These are phyloP conservation scores for Carassius auratus DNA, from an alignment of 2,113 vertebrate genomes.

Conservation along the genomic window DNA sequence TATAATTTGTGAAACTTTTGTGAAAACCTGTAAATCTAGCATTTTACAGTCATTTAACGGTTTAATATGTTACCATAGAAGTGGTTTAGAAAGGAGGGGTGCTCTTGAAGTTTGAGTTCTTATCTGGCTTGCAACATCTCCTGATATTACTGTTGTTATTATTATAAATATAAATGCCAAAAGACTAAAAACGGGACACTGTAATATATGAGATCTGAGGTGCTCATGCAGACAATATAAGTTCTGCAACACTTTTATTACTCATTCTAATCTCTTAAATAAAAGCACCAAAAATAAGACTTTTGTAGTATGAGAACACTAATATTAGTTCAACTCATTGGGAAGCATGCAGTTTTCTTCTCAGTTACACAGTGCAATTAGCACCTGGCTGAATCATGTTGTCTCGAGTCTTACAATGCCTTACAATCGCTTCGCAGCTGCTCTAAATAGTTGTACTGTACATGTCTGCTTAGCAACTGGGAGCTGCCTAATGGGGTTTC, in stretches of 20 bases:
- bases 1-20: too few species aligned
- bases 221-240: neutral
- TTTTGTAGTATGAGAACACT: neutral
- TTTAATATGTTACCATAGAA: too few species aligned
- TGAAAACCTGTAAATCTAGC: too few species aligned
- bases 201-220: neutral
- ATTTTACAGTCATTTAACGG: too few species aligned
- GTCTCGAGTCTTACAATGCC: neutral
- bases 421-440: neutral
- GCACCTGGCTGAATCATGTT: constrained; percentile 37
- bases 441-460: neutral
- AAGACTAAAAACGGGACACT: neutral
- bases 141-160: neutral
- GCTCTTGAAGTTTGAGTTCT: neutral
- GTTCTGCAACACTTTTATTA: too few species aligned
- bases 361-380: constrained; percentile 25
- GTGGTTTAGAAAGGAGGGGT: too few species aligned
- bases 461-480: constrained; percentile 35
- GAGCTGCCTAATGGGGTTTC: constrained; percentile 32
- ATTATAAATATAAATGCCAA: neutral
- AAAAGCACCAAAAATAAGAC: neutral
- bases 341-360: neutral
- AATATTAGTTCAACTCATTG: neutral
- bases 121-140: neutral
- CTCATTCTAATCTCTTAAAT: neutral